phyloP scores from a whole-genome alignment of 2,113 vertebrate genomes.

The Uria aalge region DNA sequence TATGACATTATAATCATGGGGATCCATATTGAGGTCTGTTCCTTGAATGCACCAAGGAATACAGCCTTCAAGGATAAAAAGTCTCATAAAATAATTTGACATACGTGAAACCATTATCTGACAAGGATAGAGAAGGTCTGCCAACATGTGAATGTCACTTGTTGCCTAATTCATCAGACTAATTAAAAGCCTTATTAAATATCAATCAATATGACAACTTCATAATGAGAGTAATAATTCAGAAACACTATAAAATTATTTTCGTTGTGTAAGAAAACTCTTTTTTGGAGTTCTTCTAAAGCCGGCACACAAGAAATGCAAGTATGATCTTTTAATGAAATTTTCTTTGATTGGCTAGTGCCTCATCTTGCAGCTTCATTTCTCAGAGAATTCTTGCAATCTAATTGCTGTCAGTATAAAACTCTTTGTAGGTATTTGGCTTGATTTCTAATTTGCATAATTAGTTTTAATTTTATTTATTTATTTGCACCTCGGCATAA shows the following conservation, averaged over 20 bases:
- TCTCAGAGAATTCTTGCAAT: background rate
- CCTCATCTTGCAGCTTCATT: background rate
- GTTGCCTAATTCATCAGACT: background rate
- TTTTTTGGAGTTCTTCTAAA: background rate
- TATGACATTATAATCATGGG: background rate
- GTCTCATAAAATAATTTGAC: background rate
- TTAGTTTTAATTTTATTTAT: background rate
- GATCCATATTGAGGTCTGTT: fast-evolving
- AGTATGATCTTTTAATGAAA: background rate
- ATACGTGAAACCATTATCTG: background rate
- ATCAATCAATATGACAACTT: background rate
- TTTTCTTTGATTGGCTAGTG: background rate
- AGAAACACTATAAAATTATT: background rate
- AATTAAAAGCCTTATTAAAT: background rate
- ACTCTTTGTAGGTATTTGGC: background rate
- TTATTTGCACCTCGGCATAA: background rate
- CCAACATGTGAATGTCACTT: background rate
- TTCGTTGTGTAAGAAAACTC: background rate
- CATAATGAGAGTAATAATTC: background rate
- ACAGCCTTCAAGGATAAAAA: background rate
- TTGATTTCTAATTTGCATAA: background rate
- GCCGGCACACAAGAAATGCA: background rate
- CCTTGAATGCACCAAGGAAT: background rate
- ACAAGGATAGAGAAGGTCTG: background rate
- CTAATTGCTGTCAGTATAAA: background rate